Conservation (phyloP, 2,113 vertebrate species). For the Petrocephalus microphthalmus region DNA sequence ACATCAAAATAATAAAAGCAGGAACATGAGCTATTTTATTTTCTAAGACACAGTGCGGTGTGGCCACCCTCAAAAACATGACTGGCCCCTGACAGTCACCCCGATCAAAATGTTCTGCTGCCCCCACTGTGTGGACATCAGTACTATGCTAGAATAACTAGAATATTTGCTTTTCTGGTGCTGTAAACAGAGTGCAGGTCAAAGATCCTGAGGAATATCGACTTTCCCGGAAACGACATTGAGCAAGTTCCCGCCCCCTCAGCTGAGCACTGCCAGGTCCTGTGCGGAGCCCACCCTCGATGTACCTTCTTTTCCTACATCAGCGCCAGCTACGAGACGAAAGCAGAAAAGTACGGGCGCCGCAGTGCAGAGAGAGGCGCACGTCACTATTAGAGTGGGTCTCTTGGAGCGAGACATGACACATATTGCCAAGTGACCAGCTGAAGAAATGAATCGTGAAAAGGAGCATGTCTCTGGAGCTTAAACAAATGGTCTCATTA, state of each 20-base stretch:
- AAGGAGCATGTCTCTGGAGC: not conserved
- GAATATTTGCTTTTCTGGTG: not conserved
- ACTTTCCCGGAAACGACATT: constrained; percentile 21
- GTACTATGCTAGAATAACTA: not conserved
- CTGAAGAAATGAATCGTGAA: not conserved
- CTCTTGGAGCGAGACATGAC: not conserved
- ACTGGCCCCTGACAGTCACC: no score
- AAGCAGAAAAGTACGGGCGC: not conserved
- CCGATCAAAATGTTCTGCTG: no score
- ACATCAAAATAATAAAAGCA: no score
- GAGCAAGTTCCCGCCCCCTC: constrained; percentile 17
- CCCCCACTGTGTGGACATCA: not conserved
- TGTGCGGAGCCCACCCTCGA: constrained; percentile 43
- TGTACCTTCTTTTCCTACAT: constrained; percentile 48
- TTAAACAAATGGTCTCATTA: not conserved
- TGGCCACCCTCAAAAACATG: no score
- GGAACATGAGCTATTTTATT: no score
- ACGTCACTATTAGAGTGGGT: not conserved
- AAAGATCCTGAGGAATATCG: constrained; percentile 29
- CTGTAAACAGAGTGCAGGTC: constrained; percentile 31
- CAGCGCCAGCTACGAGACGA: not conserved
- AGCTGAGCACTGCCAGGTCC: constrained; percentile 40
- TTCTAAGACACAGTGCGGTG: no score
- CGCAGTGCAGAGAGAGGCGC: not conserved
- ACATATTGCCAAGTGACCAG: constrained; percentile 7